Evolutionary conservation across 1,140 invertebrate genomes (phyloP), one percentile per base, ranked within the genome.

Genomic region (Bathynomus jamesi): DNA sequence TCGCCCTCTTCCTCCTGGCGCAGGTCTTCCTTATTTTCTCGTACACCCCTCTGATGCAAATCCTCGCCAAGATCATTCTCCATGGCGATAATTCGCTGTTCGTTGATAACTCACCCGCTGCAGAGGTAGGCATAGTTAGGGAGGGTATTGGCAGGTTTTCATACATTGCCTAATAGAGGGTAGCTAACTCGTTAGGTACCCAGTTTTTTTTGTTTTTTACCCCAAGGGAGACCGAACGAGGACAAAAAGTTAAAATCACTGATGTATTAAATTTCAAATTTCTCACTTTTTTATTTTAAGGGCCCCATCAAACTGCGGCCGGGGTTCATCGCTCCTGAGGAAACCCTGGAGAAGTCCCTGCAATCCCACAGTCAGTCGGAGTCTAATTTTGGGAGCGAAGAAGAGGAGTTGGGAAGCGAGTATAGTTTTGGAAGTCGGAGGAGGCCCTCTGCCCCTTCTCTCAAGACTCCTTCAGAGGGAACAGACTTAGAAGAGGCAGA

Each of bases 1-100:
- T 98, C 0, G 88, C 94, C 0, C 83, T 98, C 61, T 98, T 95
- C 84, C 83, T 98, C 53, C 82, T 98, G 53, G 96, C 95, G 4
- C 92, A 98, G 88, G 93, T 98, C n/a, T 98, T 97, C 84, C 84
- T 98, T 30, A 97, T 98, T 71, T 88, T 97, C 68, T 91, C 90
- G 0, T 92, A 97, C 80, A 86, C 87, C 8, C 93, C 94, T 2
- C 85, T 98, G 66, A 92, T 98, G 10, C 89, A 92, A 79, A 89
- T 91, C 0, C 81, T 98, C 69, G 93, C 94, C 29, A 90, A 92
- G 83, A 91, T 96, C 31, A 91, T 98, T 78, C 82, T 98, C 1
- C 89, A 92, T 80, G 90, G 88, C 1, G 80, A 75, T 28, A 71
- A 74, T 29, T 71, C 73, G 11, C 74, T 78, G 10, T 78, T 75